Percentiles rank a stretch among this genome's conserved stretches.
Conservation (phyloP, 2,113 vertebrate genomes). For the Gavialis gangeticus region DNA sequence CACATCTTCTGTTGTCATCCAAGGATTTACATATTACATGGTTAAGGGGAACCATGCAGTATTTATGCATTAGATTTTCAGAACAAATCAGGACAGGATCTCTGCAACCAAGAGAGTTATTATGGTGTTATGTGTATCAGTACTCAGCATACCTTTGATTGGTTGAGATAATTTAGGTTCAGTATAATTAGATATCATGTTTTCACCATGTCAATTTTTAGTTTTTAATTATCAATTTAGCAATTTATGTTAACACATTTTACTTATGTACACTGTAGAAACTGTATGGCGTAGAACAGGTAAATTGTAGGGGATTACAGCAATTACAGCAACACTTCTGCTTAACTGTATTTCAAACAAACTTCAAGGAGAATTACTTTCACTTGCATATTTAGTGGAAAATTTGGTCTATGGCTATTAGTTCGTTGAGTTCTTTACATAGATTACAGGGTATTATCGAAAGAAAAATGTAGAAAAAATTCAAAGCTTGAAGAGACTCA, state of each 20-base stretch:
- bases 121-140: not conserved
- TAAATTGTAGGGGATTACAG: conserved; percentile 1
- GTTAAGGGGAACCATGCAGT: not conserved
- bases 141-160: not conserved
- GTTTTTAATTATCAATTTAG: too few relatives aligned
- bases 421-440: conserved; percentile 60
- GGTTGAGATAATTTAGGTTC: not conserved
- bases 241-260: not conserved
- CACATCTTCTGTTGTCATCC: not conserved
- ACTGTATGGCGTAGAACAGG: not conserved
- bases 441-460: conserved; percentile 35
- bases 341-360: conserved; percentile 25
- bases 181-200: not conserved
- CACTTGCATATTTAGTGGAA: not conserved
- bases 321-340: not conserved
- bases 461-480: conserved; percentile 53
- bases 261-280: not conserved
- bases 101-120: not conserved
- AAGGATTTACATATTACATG: not conserved
- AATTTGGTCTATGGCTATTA: conserved; percentile 18
- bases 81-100: not conserved
- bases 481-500: not conserved
- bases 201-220: not conserved
- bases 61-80: not conserved
- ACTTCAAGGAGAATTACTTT: conserved; percentile 3